Evolutionary conservation across 2,797 vertebrate genomes (phyloP), one percentile per base, ranked within the genome.

Genomic region (Pangasius djambal): DNA sequence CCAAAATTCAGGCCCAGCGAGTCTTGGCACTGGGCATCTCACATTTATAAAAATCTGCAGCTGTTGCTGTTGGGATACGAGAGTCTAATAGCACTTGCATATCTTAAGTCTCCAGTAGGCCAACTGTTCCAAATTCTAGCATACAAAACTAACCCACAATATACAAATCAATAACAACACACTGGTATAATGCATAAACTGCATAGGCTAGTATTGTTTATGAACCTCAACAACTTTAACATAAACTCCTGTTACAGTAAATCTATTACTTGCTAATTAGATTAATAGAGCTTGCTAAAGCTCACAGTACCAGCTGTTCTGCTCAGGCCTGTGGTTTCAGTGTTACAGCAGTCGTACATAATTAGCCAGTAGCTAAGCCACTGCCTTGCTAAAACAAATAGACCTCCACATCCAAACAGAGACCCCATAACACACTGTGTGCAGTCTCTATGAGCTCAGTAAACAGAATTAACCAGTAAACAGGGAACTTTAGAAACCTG

Each of bases 61-160:
- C 91, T 93, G 92, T 88, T 90, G 86, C 85, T 83, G 57, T 72
- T 86, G 82, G 75, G 89, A 91, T 87, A 72, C 82, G 34, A 40
- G 86, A 79, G 48, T 87, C 83, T 89, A 88, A 89, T 84, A 91
- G 82, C 82, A 88, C 79, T 89, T 70, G 78, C 75, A 52, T 87
- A 87, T 85, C 82, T 89, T 40, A 81, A 44, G 48, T 88, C 69
- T 90, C 87, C 86, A 86, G 57, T 31, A 87, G 70, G 40, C 16
- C 75, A 87, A 77, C 55, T 79, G 79, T 63, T 88, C 34, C 61
- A 72, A 86, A 63, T 83, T 63, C 25, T 79, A 31, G 0, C 34
- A 37, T 34, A 87, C 55, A 84, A 87, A 55, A 48, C 52, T 48
- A 82, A 55, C 22, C 18, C 37, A 69, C 72, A 55, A 34, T 55